Evolutionary conservation across 2,888 invertebrate genomes (phyloP), one percentile per base, ranked within the genome.

Genomic region (Leptinotarsa juncta): DNA sequence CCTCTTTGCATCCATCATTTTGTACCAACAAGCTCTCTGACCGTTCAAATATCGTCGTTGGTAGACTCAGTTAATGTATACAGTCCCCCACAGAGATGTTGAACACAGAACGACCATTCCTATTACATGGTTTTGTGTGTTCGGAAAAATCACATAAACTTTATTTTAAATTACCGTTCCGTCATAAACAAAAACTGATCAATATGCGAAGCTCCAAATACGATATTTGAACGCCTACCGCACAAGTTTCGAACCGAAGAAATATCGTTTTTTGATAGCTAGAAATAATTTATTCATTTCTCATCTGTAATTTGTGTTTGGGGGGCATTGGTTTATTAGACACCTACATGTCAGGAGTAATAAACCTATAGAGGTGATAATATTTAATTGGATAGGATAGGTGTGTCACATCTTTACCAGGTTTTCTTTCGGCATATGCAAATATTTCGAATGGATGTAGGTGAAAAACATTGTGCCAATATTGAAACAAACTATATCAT

Each of bases 151-250:
- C 57, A 57, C 23, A 23, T 57, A 57, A 57, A 62, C 32, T 62
- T 62, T 62, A 62, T 32, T 62, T n/a, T 48, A 53, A 69, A 69
- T 69, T 60, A 69, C 69, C 42, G 69, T 69, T 55, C 48, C 57
- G 69, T 69, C 69, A 60, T 69, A 69, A 69, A 69, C 69, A 57
- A 69, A 69, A 69, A 57, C 69, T 69, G 32, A 69, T 69, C 69
- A 69, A 57, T 69, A 57, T 57, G 69, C 69, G 57, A 7, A 57
- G 57, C 57, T 42, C 69, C 69, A 69, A 69, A 69, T 69, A 69
- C 57, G 69, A 69, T 69, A 69, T 69, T 15, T 48, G 42, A 16
- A 57, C 69, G 69, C 69, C 69, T 69, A 69, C 69, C 49, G 32
- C 57, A 57, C 48, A 20, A 16, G 57, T 48, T 69, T 49, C 48